Evolutionary conservation across 2,888 invertebrate species (phyloP).

Genomic region (Agrochola litura): DNA sequence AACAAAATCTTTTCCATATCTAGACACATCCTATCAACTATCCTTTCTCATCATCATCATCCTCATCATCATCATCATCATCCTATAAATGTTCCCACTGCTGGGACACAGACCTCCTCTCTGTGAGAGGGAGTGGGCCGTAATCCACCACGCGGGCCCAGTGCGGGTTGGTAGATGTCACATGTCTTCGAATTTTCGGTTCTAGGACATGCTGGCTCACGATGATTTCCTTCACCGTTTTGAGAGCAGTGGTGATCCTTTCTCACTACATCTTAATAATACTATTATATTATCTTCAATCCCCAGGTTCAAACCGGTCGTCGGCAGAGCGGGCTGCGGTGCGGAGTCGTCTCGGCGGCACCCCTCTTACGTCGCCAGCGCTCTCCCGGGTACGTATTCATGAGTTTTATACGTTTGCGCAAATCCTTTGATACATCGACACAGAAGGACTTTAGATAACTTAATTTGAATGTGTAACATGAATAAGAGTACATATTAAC

Average conservation of each 20-base stretch:
- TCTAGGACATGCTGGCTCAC: too few species aligned
- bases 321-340: constrained; percentile 84
- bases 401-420: not conserved
- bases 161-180: too few species aligned
- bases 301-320: constrained; percentile 84
- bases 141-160: too few species aligned
- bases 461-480: not conserved
- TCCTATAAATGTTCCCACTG: too few species aligned
- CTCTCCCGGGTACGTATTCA: constrained; percentile 79
- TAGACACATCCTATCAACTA: not conserved
- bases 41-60: too few species aligned
- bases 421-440: not conserved
- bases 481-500: too few species aligned
- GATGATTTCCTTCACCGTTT: too few species aligned
- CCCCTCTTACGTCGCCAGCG: constrained; percentile 87
- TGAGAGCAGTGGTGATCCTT: too few species aligned
- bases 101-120: too few species aligned
- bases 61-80: too few species aligned
- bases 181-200: too few species aligned
- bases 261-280: not conserved
- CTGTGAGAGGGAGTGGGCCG: too few species aligned
- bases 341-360: constrained; percentile 82
- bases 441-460: not conserved
- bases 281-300: not conserved
- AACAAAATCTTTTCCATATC: not conserved